Percentiles rank a stretch among this genome's conserved stretches.
These are phyloP conservation scores for Luperina nickerlii DNA, from an alignment of 2,888 invertebrate species.

Conservation along the genomic window DNA sequence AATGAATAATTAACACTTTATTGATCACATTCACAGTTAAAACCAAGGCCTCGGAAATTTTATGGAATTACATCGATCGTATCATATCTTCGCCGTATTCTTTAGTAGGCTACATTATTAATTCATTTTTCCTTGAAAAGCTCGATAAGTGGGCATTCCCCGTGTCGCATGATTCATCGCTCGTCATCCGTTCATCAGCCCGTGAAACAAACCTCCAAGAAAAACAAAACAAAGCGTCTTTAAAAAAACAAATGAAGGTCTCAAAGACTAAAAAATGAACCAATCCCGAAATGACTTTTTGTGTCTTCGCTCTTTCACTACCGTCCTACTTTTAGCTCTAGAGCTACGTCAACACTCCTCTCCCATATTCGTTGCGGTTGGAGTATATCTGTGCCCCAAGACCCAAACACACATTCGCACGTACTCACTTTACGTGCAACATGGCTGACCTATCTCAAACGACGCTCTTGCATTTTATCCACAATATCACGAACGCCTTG, in stretches of 20 bases:
- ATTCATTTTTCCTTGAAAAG: slow-evolving; percentile 11
- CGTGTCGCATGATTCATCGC: background rate
- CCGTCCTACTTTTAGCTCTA: background rate
- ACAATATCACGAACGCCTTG: slow-evolving; percentile 47
- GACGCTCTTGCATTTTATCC: slow-evolving; percentile 44
- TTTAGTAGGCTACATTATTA: background rate
- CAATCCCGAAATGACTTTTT: background rate
- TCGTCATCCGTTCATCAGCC: background rate
- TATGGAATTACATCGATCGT: background rate
- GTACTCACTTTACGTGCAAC: slow-evolving; percentile 50
- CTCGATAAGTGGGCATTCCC: background rate
- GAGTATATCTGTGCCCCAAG: background rate
- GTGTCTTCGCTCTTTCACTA: background rate
- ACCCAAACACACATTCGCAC: slow-evolving; percentile 44
- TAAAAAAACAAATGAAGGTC: background rate
- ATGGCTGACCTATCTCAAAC: slow-evolving; percentile 36
- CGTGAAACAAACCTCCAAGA: background rate
- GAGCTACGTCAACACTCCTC: background rate
- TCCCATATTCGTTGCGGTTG: background rate
- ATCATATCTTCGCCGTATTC: background rate
- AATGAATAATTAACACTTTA: slow-evolving; percentile 20
- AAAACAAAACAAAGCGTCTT: background rate
- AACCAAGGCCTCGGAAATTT: slow-evolving; percentile 3
- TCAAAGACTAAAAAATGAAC: background rate
- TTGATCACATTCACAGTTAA: slow-evolving; percentile 36